Evolutionary conservation across 1,140 invertebrate genomes (phyloP), one percentile per base, ranked within the genome.

Genomic region (Drosophila lowei): DNA sequence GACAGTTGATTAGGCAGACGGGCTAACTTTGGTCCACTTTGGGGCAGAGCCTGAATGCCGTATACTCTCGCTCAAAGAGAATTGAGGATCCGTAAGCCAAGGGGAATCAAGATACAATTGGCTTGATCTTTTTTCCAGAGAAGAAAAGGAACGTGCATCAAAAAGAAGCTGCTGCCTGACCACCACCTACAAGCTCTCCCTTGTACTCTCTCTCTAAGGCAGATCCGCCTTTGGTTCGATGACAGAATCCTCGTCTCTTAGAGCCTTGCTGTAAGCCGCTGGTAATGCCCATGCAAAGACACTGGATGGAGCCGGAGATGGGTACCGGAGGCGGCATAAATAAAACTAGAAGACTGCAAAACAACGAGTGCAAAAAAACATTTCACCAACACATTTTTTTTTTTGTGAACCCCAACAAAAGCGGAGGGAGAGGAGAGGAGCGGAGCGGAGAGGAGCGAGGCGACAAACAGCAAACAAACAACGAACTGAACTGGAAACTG

Each of bases 311-410:
- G 23, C 3, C 0, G 23, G 23, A 5, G 23, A 46, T 50, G 63
- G 66, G 44, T 43, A 67, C 42, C 25, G 15, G 42, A 54, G 41
- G 11, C 34, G 50, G 28, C 66, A 57, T 53, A 57, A 57, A 68
- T 68, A 68, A 59, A 83, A 67, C 64, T 79, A 62, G 43, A 66
- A 71, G 74, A 83, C 75, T 79, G 34, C 2, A 9, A 30, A 77
- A 70, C 68, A 65, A 54, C 68, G 79, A 65, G 60, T 74, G 61
- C 79, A 72, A 83, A 83, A 81, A 83, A 78, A 84, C 70, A 81
- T 83, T 81, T 81, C 61, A 63, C 43, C 38, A 72, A 55, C 56
- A 54, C 41, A 49, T 52, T 9, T 53, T 16, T 44, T n/a, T 49
- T 21, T 28, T 28, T 41, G 46, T 9, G 30, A 42, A 58, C 25